Evolutionary conservation across 2,888 invertebrate genomes (phyloP), one percentile per base, ranked within the genome.

Genomic region (Octonoba sinensis): DNA sequence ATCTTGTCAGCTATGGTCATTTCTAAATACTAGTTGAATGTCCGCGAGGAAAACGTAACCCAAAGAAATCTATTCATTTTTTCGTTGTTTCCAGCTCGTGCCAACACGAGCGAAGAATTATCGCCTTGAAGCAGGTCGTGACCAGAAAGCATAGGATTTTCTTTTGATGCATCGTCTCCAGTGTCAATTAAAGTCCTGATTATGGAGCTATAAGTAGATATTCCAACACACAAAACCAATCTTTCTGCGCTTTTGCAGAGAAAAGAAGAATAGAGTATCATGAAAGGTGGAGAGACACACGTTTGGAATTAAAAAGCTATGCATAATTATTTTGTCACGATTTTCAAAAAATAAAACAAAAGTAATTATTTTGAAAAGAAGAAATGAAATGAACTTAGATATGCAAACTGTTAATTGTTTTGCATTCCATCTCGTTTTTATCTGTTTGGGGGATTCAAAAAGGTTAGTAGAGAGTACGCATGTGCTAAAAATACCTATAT

Each of bases 181-280:
- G 56, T 73, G 73, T 64, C 64, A 73, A 64, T 73, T 73, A 73
- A 36, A 65, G 44, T 56, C 54, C 64, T 73, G 56, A 64, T 54
- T 36, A 67, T 44, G 6, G 16, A 16, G 16, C 54, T 22, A 24
- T 69, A 57, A 57, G 20, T 24, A 57, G 49, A 49, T 22, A 12
- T 69, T 57, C 44, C 20, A 3, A 36, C 36, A 36, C 8, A 36
- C 4, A 36, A 36, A 27, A 22, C 56, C 20, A 20, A 44, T 54
- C 24, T 57, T 69, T 69, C 69, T 20, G n/a, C 69, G 27, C 36
- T 69, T 56, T 15, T 20, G 3, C 15, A 8, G 36, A 36, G 46
- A 46, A 64, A 47, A 46, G 46, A 64, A 64, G 64, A 20, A 13
- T 46, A 47, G 4, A 46, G 20, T 15, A 64, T 64, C 46, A 64